A percentile compares a stretch with the other conserved stretches of the same genome.
Evolutionary conservation across 2,888 invertebrate species (phyloP).

Genomic region (Agelastica alni): DNA sequence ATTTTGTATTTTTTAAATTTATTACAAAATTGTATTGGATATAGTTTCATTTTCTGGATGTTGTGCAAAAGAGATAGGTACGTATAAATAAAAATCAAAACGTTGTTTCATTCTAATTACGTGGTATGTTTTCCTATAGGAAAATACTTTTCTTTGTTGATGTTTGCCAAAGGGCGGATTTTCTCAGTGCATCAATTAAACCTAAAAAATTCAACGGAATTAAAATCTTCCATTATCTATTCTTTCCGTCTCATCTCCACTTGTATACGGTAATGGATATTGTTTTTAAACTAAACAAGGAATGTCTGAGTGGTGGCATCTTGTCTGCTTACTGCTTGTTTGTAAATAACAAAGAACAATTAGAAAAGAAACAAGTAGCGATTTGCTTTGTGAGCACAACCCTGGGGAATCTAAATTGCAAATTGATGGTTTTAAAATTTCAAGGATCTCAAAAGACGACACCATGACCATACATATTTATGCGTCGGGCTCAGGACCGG

Average conservation of each 20-base stretch:
- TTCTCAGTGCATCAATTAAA: background rate
- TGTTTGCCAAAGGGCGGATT: too few relatives aligned
- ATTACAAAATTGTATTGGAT: too few relatives aligned
- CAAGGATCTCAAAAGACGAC: slow-evolving; percentile 50
- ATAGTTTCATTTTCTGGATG: too few relatives aligned
- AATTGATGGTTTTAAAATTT: slow-evolving; percentile 48
- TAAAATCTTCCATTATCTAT: slow-evolving; percentile 18
- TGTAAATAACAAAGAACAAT: slow-evolving; percentile 24
- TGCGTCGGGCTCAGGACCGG: slow-evolving; percentile 27
- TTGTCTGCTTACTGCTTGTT: slow-evolving; percentile 14
- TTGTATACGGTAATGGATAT: slow-evolving; percentile 20
- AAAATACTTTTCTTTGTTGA: too few relatives aligned
- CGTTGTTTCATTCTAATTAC: too few relatives aligned
- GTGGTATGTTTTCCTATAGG: too few relatives aligned
- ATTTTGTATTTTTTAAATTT: too few relatives aligned
- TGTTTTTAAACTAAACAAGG: slow-evolving; percentile 24
- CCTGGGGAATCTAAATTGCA: slow-evolving; percentile 46
- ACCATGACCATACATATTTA: slow-evolving; percentile 53
- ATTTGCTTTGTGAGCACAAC: slow-evolving; percentile 25
- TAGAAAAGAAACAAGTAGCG: slow-evolving; percentile 27
- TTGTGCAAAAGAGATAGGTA: too few relatives aligned
- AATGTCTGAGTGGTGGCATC: slow-evolving; percentile 22
- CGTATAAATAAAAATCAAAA: too few relatives aligned
- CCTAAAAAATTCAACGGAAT: background rate
- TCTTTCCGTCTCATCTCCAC: background rate